Evolutionary conservation across 2,113 vertebrate genomes (phyloP).

Genomic region (Chaetops frenatus): DNA sequence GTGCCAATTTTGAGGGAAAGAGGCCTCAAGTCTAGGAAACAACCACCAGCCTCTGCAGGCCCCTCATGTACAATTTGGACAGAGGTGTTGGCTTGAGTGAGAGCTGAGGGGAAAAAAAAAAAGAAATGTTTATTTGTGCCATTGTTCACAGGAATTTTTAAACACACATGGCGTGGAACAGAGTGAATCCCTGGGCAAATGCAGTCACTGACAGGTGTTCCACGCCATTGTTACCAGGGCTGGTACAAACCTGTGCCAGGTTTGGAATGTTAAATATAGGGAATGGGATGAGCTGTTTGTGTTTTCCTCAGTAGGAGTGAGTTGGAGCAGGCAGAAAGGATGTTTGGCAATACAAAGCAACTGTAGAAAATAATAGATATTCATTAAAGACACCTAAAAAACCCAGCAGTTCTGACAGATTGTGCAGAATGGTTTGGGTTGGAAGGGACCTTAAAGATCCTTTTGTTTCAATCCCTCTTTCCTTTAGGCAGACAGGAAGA

Average conservation of each 20-base stretch:
- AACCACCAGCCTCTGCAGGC: conserved; percentile 7
- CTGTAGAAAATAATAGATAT: not conserved
- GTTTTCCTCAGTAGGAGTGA: not conserved
- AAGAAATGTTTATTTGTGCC: not conserved
- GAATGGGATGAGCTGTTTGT: not conserved
- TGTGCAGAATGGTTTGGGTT: not conserved
- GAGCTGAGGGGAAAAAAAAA: not conserved
- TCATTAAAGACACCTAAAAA: not conserved
- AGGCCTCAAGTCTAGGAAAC: conserved; percentile 19
- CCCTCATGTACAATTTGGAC: conserved; percentile 20
- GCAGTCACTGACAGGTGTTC: conserved; percentile 30
- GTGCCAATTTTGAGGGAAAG: not conserved
- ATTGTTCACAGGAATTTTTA: not conserved
- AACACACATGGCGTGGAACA: not conserved
- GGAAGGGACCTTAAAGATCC: not conserved
- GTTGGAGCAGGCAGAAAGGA: not conserved
- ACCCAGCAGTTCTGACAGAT: not conserved
- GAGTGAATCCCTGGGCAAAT: conserved; percentile 35
- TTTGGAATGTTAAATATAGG: conserved; percentile 9
- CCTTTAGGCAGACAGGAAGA: not conserved
- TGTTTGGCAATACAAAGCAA: not conserved
- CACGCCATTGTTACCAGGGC: conserved; percentile 23
- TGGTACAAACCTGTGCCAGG: conserved; percentile 13
- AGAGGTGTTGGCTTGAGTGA: not conserved
- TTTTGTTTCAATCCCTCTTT: not conserved